Conservation (phyloP, 2,113 vertebrate genomes). For the Saguinus imperator region DNA sequence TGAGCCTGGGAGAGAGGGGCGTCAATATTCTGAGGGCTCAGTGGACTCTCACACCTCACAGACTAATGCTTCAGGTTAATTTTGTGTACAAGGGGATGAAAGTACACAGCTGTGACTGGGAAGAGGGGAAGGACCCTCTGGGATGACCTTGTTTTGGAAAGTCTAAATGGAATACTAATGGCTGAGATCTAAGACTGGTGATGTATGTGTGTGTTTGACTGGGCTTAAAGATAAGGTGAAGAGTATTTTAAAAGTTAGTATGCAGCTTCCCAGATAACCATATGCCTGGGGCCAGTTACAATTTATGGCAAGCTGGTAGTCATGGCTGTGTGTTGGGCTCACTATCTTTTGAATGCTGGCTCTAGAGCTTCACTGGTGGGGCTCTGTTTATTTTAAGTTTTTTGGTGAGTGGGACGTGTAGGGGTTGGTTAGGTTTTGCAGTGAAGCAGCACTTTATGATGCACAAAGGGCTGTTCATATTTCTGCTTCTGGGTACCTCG, state of each 20-base stretch:
- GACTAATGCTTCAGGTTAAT: constrained; percentile 49
- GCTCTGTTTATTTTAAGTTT: constrained; percentile 43
- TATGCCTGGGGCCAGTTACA: constrained; percentile 61
- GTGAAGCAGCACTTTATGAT: neutral
- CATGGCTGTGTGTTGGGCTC: constrained; percentile 8
- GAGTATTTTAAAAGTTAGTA: constrained; percentile 76
- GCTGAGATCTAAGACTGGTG: constrained; percentile 58
- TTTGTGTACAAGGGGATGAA: constrained; percentile 62
- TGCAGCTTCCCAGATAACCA: constrained; percentile 65
- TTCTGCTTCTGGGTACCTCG: neutral
- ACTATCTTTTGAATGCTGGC: constrained; percentile 61
- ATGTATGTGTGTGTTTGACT: constrained; percentile 61
- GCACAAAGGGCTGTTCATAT: neutral
- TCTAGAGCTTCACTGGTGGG: constrained; percentile 50
- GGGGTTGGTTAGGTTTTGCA: constrained; percentile 1
- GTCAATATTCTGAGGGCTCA: neutral
- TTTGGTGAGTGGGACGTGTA: neutral
- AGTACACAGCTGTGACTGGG: constrained; percentile 62
- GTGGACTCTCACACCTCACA: neutral
- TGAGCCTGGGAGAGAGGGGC: neutral
- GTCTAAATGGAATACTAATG: constrained; percentile 69
- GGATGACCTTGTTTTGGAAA: constrained; percentile 74
- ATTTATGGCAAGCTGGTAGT: constrained; percentile 65
- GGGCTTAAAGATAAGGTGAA: constrained; percentile 67
- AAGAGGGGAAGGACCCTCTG: neutral